Evolutionary conservation across 2,113 vertebrate species (phyloP).

Genomic region (Nycticebus coucang): DNA sequence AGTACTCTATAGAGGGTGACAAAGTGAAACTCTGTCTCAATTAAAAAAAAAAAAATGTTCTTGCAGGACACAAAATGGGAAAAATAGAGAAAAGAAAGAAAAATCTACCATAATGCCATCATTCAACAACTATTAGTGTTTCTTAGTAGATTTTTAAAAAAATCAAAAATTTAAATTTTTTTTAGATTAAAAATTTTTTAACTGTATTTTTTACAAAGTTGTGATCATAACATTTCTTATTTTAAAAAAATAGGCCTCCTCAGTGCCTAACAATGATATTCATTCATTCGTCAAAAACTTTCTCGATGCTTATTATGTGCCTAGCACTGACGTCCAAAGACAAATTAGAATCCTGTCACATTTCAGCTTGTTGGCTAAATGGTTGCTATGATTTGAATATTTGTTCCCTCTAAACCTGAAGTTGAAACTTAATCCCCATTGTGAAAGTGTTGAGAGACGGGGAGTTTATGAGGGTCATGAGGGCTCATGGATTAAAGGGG

Average conservation of each 20-base stretch:
- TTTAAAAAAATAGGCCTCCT: neutral
- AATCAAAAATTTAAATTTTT: no score
- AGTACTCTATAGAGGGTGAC: no score
- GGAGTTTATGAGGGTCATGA: neutral
- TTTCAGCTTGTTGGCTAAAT: conserved; percentile 24
- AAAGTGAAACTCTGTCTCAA: no score
- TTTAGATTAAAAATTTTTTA: neutral
- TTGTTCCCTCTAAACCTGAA: neutral
- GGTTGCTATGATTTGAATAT: neutral
- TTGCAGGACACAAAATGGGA: neutral
- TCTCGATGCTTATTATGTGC: neutral
- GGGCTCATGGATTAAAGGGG: neutral
- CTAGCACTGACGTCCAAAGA: neutral
- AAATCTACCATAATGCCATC: neutral
- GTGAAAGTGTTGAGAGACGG: neutral
- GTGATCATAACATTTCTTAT: neutral
- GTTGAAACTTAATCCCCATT: neutral
- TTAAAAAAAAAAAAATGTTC: neutral
- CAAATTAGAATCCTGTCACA: neutral
- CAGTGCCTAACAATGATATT: neutral
- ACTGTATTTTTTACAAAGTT: neutral
- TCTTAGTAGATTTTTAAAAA: neutral
- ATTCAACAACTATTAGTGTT: neutral
- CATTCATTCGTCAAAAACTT: neutral
- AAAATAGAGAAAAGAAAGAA: conserved; percentile 24